These are phyloP conservation scores for Drosophila bifasciata DNA, from an alignment of 1,140 invertebrate genomes.

Conservation along the genomic window DNA sequence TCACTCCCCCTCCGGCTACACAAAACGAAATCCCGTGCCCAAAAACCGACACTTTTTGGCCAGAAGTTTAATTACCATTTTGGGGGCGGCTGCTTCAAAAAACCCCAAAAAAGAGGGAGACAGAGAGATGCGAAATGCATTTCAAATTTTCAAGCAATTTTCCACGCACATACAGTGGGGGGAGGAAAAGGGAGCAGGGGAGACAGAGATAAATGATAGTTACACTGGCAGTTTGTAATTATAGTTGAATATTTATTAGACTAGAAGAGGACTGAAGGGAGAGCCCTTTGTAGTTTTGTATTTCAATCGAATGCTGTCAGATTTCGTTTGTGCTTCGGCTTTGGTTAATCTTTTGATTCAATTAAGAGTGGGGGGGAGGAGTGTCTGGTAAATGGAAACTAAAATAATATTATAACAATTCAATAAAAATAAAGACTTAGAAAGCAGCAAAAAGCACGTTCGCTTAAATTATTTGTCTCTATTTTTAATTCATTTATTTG, in stretches of 20 bases:
- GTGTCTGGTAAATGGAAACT: no score
- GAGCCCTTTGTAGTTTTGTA: no score
- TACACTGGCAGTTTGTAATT: conserved; percentile 59
- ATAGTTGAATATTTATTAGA: conserved; percentile 55
- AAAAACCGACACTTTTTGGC: conserved; percentile 61
- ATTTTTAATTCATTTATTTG: no score
- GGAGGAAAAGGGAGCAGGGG: background rate
- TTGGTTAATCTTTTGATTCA: no score
- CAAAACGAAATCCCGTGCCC: conserved; percentile 19
- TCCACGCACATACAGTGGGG: conserved; percentile 9
- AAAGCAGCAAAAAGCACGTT: no score
- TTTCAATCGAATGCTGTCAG: no score
- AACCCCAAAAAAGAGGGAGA: conserved; percentile 15
- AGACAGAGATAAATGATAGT: conserved; percentile 18
- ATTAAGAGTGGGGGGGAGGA: no score
- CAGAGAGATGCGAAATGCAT: conserved; percentile 35
- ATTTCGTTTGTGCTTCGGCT: no score
- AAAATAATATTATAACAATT: no score
- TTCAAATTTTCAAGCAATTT: conserved; percentile 73
- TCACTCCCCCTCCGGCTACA: background rate
- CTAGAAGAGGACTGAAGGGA: background rate
- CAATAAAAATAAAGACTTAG: no score
- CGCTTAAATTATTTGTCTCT: no score
- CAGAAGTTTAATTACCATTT: conserved; percentile 76
- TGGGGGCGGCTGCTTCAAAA: conserved; percentile 14